A percentile compares a stretch with the other conserved stretches of the same genome.
phyloP scores from a whole-genome alignment of 2,888 invertebrate species.

The Dilophus febrilis region DNA sequence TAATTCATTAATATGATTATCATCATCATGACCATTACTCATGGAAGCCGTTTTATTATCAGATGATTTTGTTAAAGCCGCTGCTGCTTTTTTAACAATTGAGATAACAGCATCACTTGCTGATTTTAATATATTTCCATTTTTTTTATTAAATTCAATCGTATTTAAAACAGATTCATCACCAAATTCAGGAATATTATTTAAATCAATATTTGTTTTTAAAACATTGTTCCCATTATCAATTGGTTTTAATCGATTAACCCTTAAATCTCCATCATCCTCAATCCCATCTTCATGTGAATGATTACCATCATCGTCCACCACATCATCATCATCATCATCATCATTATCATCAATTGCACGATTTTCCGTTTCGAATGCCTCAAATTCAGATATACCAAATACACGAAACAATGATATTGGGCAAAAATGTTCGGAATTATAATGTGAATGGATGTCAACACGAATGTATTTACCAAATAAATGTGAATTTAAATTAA shows the following conservation, averaged over 20 bases:
- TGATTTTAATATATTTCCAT: constrained; percentile 64
- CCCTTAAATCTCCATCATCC: constrained; percentile 12
- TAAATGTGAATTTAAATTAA: constrained; percentile 58
- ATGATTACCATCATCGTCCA: constrained; percentile 31
- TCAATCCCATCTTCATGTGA: constrained; percentile 23
- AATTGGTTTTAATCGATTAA: constrained; percentile 9
- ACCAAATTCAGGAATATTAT: not conserved
- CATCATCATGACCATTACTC: no score
- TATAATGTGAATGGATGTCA: constrained; percentile 87
- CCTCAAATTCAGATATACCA: constrained; percentile 85
- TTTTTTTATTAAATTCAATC: constrained; percentile 25
- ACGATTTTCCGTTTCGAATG: constrained; percentile 65
- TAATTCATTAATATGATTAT: no score
- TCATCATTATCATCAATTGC: constrained; percentile 44
- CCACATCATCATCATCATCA: constrained; percentile 48
- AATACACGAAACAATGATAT: constrained; percentile 87
- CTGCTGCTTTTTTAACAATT: constrained; percentile 83
- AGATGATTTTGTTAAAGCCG: constrained; percentile 61
- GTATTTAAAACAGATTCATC: not conserved
- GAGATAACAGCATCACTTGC: constrained; percentile 83
- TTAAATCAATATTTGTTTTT: not conserved
- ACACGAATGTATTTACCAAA: constrained; percentile 83
- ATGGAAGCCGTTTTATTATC: constrained; percentile 43
- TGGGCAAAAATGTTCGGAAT: constrained; percentile 94
- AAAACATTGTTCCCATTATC: constrained; percentile 7